Conservation (phyloP, 2,888 invertebrate genomes). For the Campopleginae sp. region DNA sequence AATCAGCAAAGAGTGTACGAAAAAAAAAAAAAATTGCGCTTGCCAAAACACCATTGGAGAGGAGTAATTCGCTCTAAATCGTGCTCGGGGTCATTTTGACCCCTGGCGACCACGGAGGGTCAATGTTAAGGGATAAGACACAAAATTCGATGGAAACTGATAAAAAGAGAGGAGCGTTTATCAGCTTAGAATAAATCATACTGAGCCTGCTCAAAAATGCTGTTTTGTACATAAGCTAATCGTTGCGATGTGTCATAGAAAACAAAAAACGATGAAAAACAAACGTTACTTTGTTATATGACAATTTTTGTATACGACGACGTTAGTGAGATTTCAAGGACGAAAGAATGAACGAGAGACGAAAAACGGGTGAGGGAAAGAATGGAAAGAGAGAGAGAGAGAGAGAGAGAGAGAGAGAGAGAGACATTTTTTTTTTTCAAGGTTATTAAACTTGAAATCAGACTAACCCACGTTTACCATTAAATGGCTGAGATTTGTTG, state of each 20-base stretch:
- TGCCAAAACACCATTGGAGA: no score
- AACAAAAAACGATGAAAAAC: slow-evolving; percentile 47
- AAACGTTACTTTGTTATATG: slow-evolving; percentile 74
- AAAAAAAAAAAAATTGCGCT: no score
- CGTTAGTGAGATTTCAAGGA: slow-evolving; percentile 71
- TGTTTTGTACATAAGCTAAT: slow-evolving; percentile 74
- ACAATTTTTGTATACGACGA: slow-evolving; percentile 76
- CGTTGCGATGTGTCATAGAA: slow-evolving; percentile 75
- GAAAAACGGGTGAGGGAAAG: slow-evolving; percentile 57
- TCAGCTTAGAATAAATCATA: slow-evolving; percentile 73
- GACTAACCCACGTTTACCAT: slow-evolving; percentile 80
- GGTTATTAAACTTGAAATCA: slow-evolving; percentile 70
- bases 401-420: slow-evolving; percentile 64
- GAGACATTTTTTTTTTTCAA: no score
- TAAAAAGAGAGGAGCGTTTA: slow-evolving; percentile 42
- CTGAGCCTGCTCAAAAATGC: slow-evolving; percentile 69
- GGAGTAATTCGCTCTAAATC: no score
- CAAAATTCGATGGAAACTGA: slow-evolving; percentile 28
- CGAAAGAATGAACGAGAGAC: slow-evolving; percentile 48
- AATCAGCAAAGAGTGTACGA: no score
- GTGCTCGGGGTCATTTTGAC: no score
- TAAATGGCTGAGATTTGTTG: slow-evolving; percentile 83
- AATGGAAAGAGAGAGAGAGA: slow-evolving; percentile 47
- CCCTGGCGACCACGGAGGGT: no score
- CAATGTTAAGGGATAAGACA: slow-evolving; percentile 41